phyloP scores from a whole-genome alignment of 2,797 vertebrate genomes.

The Rhodeus uyekii region DNA sequence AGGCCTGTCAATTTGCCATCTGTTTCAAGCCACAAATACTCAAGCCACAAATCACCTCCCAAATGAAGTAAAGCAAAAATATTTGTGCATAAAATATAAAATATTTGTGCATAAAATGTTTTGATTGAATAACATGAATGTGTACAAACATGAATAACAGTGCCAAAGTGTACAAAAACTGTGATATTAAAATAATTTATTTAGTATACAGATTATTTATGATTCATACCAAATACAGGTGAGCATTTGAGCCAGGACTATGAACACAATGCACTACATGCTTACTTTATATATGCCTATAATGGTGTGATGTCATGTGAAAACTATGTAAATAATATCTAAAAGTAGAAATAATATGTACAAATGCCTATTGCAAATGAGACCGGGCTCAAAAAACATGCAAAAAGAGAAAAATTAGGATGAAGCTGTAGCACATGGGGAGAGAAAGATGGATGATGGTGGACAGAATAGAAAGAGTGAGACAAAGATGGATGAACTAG shows the following conservation, averaged over 20 bases:
- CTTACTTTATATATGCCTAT: no score
- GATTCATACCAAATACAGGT: no score
- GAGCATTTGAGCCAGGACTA: no score
- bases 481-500: constrained; percentile 78
- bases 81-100: no score
- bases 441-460: constrained; percentile 74
- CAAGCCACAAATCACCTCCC: not conserved
- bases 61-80: not conserved
- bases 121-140: no score
- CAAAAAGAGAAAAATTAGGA: constrained; percentile 62
- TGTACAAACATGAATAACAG: no score
- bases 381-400: constrained; percentile 29
- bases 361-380: not conserved
- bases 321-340: not conserved
- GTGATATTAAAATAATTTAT: no score
- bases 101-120: no score
- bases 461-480: constrained; percentile 60
- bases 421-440: constrained; percentile 63
- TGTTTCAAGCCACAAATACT: not conserved
- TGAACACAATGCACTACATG: no score
- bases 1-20: not conserved
- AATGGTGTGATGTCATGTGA: no score
- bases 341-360: not conserved
- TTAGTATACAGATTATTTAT: no score
- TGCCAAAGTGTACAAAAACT: no score